These are phyloP conservation scores for Blastobasis lacticolella DNA, from an alignment of 2,888 invertebrate species.

Conservation along the genomic window DNA sequence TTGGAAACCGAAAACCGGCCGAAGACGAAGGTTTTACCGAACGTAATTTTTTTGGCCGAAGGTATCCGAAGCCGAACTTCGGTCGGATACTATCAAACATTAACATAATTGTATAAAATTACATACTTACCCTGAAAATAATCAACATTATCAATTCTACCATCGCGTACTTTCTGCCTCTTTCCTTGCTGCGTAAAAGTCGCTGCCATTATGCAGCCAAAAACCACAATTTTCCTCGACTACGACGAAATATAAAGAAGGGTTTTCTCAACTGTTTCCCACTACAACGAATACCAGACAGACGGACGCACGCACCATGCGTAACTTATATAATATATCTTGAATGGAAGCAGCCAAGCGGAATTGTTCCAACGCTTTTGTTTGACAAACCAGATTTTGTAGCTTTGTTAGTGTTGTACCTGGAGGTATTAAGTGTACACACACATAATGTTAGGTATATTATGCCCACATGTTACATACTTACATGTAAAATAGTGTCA, in stretches of 20 bases:
- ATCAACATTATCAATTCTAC: constrained; percentile 38
- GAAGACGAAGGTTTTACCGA: too few species aligned
- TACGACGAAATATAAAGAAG: too few species aligned
- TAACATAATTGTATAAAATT: not conserved
- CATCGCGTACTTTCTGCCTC: constrained; percentile 53
- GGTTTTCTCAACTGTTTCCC: too few species aligned
- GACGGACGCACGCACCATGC: not conserved
- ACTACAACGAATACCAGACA: constrained; percentile 7
- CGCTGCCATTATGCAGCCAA: constrained; percentile 14
- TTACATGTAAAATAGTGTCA: not conserved
- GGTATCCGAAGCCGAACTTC: too few species aligned
- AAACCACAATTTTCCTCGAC: not conserved
- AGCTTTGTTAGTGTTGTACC: not conserved
- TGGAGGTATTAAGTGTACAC: too few species aligned
- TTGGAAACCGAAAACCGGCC: too few species aligned
- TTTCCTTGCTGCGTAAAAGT: constrained; percentile 47
- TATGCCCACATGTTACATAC: too few species aligned
- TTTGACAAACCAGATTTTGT: constrained; percentile 22
- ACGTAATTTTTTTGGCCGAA: too few species aligned
- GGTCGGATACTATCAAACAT: too few species aligned
- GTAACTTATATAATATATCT: constrained; percentile 45
- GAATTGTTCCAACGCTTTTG: constrained; percentile 26
- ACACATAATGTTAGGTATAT: too few species aligned
- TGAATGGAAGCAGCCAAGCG: constrained; percentile 46
- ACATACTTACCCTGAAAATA: constrained; percentile 53